Percentiles rank a stretch among this genome's conserved stretches.
Evolutionary conservation across 2,888 invertebrate species (phyloP).

Genomic region (Nezara viridula): DNA sequence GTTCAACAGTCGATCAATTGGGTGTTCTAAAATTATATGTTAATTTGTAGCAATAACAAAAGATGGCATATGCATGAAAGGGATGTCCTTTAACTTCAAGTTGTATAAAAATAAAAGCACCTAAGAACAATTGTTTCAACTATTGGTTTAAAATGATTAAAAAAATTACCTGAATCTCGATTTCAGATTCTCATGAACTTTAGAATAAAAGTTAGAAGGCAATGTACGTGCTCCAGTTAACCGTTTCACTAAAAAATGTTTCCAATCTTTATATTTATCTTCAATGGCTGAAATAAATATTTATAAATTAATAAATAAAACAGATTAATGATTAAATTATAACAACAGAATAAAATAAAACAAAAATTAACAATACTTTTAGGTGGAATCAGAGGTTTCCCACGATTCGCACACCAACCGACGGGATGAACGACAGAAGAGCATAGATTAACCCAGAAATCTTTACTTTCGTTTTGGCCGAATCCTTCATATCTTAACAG

Average conservation of each 20-base stretch:
- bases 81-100: too few species aligned
- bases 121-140: too few species aligned
- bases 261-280: conserved; percentile 96
- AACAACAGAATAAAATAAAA: not conserved
- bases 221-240: conserved; percentile 95
- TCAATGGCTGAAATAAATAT: conserved; percentile 78
- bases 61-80: too few species aligned
- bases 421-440: conserved; percentile 96
- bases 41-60: too few species aligned
- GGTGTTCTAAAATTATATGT: too few species aligned
- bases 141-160: too few species aligned
- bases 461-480: conserved; percentile 87
- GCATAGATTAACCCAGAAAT: conserved; percentile 97
- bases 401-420: conserved; percentile 97
- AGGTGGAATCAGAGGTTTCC: conserved; percentile 95
- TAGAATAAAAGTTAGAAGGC: conserved; percentile 91
- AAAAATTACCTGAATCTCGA: conserved; percentile 77
- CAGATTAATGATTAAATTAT: not conserved
- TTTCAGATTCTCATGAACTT: conserved; percentile 86
- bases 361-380: conserved; percentile 73
- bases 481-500: conserved; percentile 89
- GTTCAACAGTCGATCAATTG: too few species aligned
- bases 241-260: conserved; percentile 91
- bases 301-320: conserved; percentile 6
- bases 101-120: too few species aligned